Base-by-base conservation (phyloP, 1,140 invertebrate genomes). In the Conopomorpha cramerella region DNA sequence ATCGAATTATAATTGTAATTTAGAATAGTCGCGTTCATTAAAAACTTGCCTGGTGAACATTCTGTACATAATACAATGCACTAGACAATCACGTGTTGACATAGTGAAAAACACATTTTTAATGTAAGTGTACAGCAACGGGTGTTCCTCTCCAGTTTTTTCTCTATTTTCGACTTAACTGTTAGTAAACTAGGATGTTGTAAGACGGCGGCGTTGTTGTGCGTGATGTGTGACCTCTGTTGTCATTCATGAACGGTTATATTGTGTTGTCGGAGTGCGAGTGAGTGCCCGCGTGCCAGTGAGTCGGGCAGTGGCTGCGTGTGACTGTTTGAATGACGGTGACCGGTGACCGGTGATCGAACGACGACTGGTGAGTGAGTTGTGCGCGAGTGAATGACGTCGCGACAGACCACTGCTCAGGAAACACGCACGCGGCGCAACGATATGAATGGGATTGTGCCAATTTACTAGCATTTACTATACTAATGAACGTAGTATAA, bases 121-220 rank as follows among this genome's bases (percentile, higher is more conserved):
- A 67, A 62, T 49, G 37, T 46, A 62, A 60, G 34, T 70, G 70
- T 74, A 71, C 65, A 74, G 66, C 65, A 62, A 66, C 57, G 17
- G 66, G 70, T 71, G 70, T 71, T 71, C 64, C 70, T 74, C 63
- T 70, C 61, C 60, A 58, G 58, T n/a, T 58, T 55, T 45, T 73
- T n/a, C n/a, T n/a, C n/a, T n/a, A n/a, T n/a, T n/a, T n/a, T n/a
- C n/a, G n/a, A n/a, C n/a, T n/a, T n/a, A n/a, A n/a, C n/a, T n/a
- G n/a, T n/a, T n/a, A n/a, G n/a, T n/a, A n/a, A n/a, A n/a, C n/a
- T n/a, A n/a, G n/a, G n/a, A n/a, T n/a, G n/a, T n/a, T n/a, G n/a
- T n/a, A n/a, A n/a, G n/a, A n/a, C n/a, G n/a, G n/a, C n/a, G n/a
- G n/a, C n/a, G n/a, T n/a, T n/a, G n/a, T n/a, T n/a, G n/a, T n/a